A percentile compares a stretch with the other conserved stretches of the same genome.
phyloP scores from a whole-genome alignment of 2,113 vertebrate species.

The Neodontobutis hainanensis region DNA sequence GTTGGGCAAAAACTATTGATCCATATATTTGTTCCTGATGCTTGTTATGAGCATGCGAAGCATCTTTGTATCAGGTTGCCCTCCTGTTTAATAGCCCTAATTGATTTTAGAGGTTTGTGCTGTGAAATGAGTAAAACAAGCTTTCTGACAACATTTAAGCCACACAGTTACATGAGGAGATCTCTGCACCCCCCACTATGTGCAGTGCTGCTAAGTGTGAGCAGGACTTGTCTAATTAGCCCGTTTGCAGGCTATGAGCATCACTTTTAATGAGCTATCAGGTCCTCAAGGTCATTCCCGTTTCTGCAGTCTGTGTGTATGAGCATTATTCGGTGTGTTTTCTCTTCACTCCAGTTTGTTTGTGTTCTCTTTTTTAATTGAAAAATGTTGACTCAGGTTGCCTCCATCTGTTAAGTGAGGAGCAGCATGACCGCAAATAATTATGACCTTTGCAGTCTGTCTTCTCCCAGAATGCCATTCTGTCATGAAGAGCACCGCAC shows the following conservation, averaged over 20 bases:
- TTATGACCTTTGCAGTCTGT: constrained; percentile 71
- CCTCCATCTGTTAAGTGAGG: constrained; percentile 77
- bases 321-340: constrained; percentile 44
- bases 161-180: constrained; percentile 43
- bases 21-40: no score
- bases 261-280: constrained; percentile 80
- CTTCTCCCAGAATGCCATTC: constrained; percentile 51
- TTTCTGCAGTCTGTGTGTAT: constrained; percentile 53
- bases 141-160: constrained; percentile 50
- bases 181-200: constrained; percentile 53
- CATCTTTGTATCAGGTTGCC: constrained; percentile 26
- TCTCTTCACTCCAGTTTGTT: constrained; percentile 67
- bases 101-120: constrained; percentile 51
- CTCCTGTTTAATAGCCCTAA: constrained; percentile 51
- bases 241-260: constrained; percentile 68
- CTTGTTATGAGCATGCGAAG: constrained; percentile 29
- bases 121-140: constrained; percentile 37
- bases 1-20: no score
- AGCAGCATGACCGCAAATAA: constrained; percentile 71
- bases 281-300: constrained; percentile 77
- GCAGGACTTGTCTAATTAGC: constrained; percentile 76
- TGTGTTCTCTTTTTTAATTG: constrained; percentile 73
- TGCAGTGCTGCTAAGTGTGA: constrained; percentile 66
- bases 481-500: constrained; percentile 34
- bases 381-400: constrained; percentile 76